Conservation (phyloP, 2,888 invertebrate genomes). For the Venusia cambrica region DNA sequence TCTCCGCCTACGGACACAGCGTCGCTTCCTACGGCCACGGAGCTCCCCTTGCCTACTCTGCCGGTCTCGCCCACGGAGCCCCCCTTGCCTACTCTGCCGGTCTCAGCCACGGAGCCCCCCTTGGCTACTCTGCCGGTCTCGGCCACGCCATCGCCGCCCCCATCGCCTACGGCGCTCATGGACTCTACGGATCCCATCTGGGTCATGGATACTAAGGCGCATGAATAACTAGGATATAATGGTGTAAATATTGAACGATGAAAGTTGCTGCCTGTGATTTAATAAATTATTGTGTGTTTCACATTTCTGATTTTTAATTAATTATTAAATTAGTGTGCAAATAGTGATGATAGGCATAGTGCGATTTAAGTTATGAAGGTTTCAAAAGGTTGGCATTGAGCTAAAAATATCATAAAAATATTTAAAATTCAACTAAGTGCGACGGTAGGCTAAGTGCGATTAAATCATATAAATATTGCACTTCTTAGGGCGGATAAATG, state of each 20-base stretch:
- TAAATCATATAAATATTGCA: no score
- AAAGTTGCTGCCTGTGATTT: constrained; percentile 40
- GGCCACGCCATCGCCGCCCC: constrained; percentile 38
- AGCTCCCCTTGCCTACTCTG: constrained; percentile 32
- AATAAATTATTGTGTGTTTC: constrained; percentile 22
- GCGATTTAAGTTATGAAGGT: no score
- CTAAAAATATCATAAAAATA: no score
- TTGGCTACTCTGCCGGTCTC: constrained; percentile 32
- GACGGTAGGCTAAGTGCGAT: no score
- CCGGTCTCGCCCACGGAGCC: constrained; percentile 36
- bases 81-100: constrained; percentile 33
- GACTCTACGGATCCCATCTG: constrained; percentile 40
- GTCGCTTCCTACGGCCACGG: no score
- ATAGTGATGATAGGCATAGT: no score
- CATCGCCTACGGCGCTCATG: constrained; percentile 40
- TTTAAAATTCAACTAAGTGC: no score
- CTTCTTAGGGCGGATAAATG: no score
- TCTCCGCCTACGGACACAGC: constrained; percentile 37
- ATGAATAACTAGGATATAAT: constrained; percentile 28
- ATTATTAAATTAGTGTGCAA: no score
- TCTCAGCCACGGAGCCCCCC: constrained; percentile 36
- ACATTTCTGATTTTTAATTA: constrained; percentile 10
- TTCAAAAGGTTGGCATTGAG: no score
- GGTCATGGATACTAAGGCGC: constrained; percentile 38
- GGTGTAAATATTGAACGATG: constrained; percentile 30